Conservation (phyloP, 2,888 invertebrate genomes). For the Sesia apiformis region DNA sequence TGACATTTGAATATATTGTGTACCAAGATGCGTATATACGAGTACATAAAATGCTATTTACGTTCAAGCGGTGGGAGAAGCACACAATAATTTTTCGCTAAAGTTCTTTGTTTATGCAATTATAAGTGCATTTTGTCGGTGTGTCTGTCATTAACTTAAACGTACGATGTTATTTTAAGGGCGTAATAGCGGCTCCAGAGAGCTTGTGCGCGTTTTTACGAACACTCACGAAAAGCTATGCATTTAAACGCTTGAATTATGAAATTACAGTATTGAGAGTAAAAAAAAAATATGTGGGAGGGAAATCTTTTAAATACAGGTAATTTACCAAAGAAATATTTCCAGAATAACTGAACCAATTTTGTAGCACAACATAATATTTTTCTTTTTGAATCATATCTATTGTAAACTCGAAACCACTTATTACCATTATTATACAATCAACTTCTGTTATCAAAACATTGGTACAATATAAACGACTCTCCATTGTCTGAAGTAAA, state of each 20-base stretch:
- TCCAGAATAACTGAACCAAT: too few relatives aligned
- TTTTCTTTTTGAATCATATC: too few relatives aligned
- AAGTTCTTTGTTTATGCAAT: constrained; percentile 70
- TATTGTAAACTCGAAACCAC: too few relatives aligned
- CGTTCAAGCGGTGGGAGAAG: constrained; percentile 7
- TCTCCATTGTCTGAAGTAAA: constrained; percentile 43
- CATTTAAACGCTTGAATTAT: constrained; percentile 74
- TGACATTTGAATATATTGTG: too few relatives aligned
- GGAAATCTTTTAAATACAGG: too few relatives aligned
- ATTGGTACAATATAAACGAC: constrained; percentile 30
- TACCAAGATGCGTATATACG: too few relatives aligned
- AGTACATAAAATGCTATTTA: too few relatives aligned
- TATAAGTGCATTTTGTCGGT: constrained; percentile 72
- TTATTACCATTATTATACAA: background rate
- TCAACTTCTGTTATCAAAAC: constrained; percentile 19
- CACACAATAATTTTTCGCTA: constrained; percentile 65
- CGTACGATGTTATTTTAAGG: constrained; percentile 74
- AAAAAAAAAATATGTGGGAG: constrained; percentile 27
- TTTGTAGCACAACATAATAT: too few relatives aligned
- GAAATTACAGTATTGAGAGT: constrained; percentile 71
- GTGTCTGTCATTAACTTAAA: constrained; percentile 73
- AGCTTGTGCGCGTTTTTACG: constrained; percentile 54
- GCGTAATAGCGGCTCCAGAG: constrained; percentile 63
- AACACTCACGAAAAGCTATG: constrained; percentile 69
- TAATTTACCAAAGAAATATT: too few relatives aligned